Conservation (phyloP, 2,797 vertebrate genomes). For the Rhinogobio ventralis region DNA sequence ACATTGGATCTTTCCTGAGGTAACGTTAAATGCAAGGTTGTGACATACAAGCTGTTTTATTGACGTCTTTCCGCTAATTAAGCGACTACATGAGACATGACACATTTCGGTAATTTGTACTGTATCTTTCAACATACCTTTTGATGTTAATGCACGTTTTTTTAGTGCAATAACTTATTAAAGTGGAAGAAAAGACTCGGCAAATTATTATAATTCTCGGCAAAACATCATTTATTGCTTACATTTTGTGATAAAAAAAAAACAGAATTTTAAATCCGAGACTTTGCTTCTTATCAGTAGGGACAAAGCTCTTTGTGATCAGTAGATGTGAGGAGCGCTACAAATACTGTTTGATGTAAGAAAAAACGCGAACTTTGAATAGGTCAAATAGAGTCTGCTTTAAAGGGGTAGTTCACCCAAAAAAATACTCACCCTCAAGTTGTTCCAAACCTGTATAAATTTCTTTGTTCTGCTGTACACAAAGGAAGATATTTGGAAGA, state of each 20-base stretch:
- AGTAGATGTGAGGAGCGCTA: neutral
- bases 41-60: neutral
- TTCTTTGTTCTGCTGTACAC: no score
- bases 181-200: neutral
- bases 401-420: neutral
- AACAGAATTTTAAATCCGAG: neutral
- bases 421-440: no score
- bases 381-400: neutral
- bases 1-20: neutral
- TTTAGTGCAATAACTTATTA: neutral
- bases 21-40: neutral
- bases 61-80: rapidly evolving
- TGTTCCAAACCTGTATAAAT: no score
- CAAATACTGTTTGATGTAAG: neutral
- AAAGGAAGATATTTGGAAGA: no score
- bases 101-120: neutral
- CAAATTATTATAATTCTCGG: no score
- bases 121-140: neutral
- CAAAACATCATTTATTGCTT: neutral
- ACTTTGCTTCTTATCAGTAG: neutral
- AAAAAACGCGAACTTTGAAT: neutral
- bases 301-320: neutral
- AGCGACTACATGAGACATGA: neutral
- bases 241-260: neutral
- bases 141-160: neutral